Percentiles rank a stretch among this genome's conserved stretches.
Evolutionary conservation across 2,797 vertebrate genomes (phyloP).

Genomic region (Sibirionetta formosa): DNA sequence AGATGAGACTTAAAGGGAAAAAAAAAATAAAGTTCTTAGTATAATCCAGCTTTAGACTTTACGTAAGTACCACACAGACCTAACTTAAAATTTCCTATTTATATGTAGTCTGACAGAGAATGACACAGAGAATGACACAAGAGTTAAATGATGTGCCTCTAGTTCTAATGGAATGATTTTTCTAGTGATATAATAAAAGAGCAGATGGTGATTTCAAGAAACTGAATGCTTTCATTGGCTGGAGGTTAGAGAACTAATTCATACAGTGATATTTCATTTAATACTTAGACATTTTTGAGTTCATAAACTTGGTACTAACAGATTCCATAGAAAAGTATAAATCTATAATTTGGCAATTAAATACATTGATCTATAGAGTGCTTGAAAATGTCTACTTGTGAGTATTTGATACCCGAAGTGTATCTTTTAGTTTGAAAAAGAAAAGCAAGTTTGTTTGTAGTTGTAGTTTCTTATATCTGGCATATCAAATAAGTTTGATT

Average conservation of each 20-base stretch:
- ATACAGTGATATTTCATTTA: neutral
- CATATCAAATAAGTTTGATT: neutral
- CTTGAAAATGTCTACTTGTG: neutral
- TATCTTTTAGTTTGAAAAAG: neutral
- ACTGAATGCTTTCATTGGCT: neutral
- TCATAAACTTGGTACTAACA: neutral
- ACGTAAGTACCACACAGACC: conserved; percentile 9
- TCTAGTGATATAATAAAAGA: neutral
- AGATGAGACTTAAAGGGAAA: neutral
- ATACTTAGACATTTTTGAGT: neutral
- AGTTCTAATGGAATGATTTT: neutral
- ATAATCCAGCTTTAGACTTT: conserved; percentile 41
- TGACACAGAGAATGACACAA: neutral
- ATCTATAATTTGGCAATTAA: neutral
- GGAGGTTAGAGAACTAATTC: neutral
- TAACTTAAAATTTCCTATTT: neutral
- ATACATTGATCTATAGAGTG: neutral
- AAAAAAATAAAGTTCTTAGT: neutral
- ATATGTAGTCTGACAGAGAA: neutral
- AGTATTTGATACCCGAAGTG: neutral
- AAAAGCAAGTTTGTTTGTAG: neutral
- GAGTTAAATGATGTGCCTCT: neutral
- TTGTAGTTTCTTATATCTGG: neutral
- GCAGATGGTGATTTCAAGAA: neutral
- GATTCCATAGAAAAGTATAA: neutral